These are phyloP conservation scores for Parotocinclus haroldoi DNA, from an alignment of 2,797 vertebrate genomes.

Conservation along the genomic window DNA sequence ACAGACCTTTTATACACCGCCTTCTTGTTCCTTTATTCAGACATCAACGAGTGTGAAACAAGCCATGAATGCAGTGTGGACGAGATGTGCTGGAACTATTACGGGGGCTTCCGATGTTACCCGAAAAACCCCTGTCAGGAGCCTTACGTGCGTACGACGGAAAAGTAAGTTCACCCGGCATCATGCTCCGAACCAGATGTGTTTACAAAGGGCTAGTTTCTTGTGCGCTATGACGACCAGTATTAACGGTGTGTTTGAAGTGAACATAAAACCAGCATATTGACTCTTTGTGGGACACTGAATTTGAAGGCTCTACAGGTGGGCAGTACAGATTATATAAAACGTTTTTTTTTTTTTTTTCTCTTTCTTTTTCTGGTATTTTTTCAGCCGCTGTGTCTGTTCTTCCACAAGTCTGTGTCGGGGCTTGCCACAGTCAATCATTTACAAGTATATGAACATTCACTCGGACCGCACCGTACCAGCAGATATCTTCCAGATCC, in stretches of 20 bases:
- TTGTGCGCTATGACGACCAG: constrained; percentile 1
- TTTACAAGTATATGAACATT: constrained; percentile 98
- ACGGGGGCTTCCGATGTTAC: constrained; percentile 91
- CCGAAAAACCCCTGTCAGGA: constrained; percentile 90
- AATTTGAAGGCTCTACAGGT: background rate
- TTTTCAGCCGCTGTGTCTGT: constrained; percentile 76
- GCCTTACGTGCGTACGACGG: constrained; percentile 83
- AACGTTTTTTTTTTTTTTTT: constrained; percentile 5
- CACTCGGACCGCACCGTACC: constrained; percentile 84
- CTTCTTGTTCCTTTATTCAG: constrained; percentile 55
- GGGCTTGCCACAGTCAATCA: constrained; percentile 78
- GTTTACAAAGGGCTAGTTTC: constrained; percentile 6
- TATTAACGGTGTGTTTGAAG: background rate
- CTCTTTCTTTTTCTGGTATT: too few relatives aligned
- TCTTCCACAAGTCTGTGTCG: constrained; percentile 65
- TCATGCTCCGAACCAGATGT: background rate
- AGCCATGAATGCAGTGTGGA: constrained; percentile 89
- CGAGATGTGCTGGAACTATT: constrained; percentile 95
- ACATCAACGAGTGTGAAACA: constrained; percentile 93
- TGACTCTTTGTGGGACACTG: background rate
- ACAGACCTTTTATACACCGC: too few relatives aligned
- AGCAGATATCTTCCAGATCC: constrained; percentile 95
- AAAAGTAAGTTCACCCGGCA: constrained; percentile 78
- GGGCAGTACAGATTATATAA: background rate
- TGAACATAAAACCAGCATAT: background rate